Evolutionary conservation across 2,888 invertebrate species (phyloP).

Genomic region (Cheilosia urbana): DNA sequence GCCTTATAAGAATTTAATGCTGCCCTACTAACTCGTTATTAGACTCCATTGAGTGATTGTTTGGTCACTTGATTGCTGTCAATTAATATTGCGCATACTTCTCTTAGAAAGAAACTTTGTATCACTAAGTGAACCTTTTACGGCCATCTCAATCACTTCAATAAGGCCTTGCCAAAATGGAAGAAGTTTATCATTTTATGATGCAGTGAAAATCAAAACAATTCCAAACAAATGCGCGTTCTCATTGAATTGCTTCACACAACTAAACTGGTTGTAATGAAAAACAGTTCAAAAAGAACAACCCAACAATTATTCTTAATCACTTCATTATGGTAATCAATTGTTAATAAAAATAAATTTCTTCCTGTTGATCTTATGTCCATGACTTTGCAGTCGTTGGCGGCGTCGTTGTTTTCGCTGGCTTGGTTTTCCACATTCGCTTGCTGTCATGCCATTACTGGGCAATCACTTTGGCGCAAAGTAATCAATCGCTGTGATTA

Average conservation of each 20-base stretch:
- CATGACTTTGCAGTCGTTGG: constrained; percentile 21
- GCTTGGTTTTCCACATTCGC: not conserved
- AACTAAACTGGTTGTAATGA: not conserved
- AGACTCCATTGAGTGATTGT: too few species aligned
- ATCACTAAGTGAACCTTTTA: too few species aligned
- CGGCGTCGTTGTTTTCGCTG: constrained; percentile 10
- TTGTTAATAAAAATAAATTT: constrained; percentile 57
- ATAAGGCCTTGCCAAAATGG: too few species aligned
- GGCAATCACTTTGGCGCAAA: constrained; percentile 39
- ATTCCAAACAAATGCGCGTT: too few species aligned
- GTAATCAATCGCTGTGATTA: constrained; percentile 33
- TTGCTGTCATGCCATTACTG: constrained; percentile 30
- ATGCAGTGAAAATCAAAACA: too few species aligned
- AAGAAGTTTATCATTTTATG: too few species aligned
- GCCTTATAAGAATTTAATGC: too few species aligned
- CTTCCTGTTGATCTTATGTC: constrained; percentile 61
- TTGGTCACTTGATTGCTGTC: too few species aligned
- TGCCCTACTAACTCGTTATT: too few species aligned
- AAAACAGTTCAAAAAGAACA: not conserved
- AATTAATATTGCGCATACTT: too few species aligned
- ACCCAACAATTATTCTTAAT: constrained; percentile 16
- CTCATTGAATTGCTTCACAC: not conserved
- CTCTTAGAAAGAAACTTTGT: too few species aligned
- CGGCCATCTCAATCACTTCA: too few species aligned
- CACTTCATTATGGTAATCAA: constrained; percentile 63